Evolutionary conservation across 37 sponge, comb jelly and placozoan genomes (phyloP), one percentile per base, ranked within the genome.

Genomic region (Petrosia ficiformis): DNA sequence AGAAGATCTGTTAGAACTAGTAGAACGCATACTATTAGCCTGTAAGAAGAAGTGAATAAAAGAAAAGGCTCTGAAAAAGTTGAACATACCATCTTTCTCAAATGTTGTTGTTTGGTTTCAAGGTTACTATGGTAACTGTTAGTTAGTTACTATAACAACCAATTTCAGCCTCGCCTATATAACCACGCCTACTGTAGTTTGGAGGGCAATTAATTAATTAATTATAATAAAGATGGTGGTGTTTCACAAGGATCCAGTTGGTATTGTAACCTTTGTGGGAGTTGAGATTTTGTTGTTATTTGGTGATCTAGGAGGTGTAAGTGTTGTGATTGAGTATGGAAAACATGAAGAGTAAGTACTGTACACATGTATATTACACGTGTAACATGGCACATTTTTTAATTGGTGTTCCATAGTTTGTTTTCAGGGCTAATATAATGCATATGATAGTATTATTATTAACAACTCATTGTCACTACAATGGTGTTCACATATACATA

Each of bases 241-340:
- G 33, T 86, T 77, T 29, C 72, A 82, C 60, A 54, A 38, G 0
- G 71, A 82, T 64, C 80, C 82, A 4, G 42, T 82, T 29, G 91
- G 91, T 16, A 40, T 90, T n/a, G n/a, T 38, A 8, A 54, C 35
- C 11, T 31, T 78, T 19, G 16, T 57, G 0, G 28, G 40, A 3
- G 91, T 82, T 44, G 82, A 86, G 48, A 44, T 82, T 22, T 52
- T 90, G 28, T 40, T 90, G 30, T 1, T 82, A 26, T 90, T 70
- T 33, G 82, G 77, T n/a, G 91, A 90, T 68, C 77, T 78, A 44
- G 52, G 75, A 16, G 26, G 68, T 4, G 87, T 86, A 54, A 82
- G 78, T 35, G 64, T 79, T 16, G 91, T 90, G 35, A 81, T 90
- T 28, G 87, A 90, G 37, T 82, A 82, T 61, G 87, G 87, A 0